Evolutionary conservation across 2,113 vertebrate species (phyloP), one percentile per base, ranked within the genome.

Genomic region (Chunga burmeisteri): DNA sequence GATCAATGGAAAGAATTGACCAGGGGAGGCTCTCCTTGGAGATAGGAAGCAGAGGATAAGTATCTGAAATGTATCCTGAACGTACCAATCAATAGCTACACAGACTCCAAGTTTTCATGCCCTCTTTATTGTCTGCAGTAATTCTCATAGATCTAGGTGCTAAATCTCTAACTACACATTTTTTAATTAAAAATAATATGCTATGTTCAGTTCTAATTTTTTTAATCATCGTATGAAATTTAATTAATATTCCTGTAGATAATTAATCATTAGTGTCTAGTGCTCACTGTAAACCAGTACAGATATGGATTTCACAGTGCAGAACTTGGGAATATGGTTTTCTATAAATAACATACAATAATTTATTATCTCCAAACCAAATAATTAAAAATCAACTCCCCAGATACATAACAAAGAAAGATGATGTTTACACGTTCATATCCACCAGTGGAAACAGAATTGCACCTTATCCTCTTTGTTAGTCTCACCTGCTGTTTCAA

Each of bases 371-470:
- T 91, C 34, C 73, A 91, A 65, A 42, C 11, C 56, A 95, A 89
- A 96, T 42, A 90, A 84, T 86, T 92, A 87, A 94, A 94, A 95
- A 89, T 68, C 27, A 91, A 67, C 91, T n/a, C 38, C 49, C 47
- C 0, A 2, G n/a, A 78, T 40, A 59, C 2, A 12, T 27, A 67
- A 59, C 32, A 63, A 81, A 73, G 59, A 82, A 52, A 84, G 56
- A 77, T 20, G 25, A 56, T 46, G 52, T 34, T 61, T 32, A 81
- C 15, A 49, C n/a, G 71, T 75, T 61, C 47, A 67, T 75, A 89
- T 63, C 17, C 34, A 80, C 42, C 56, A 75, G 15, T 32, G 27
- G 65, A 91, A 91, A 75, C 7, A 81, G 55, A 93, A 79, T 36
- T 63, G 55, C 30, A 78, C 13, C 6, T 88, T 67, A 74, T 40